A percentile compares a stretch with the other conserved stretches of the same genome.
phyloP scores from a whole-genome alignment of 1,140 invertebrate genomes.

The Rhizoglyphus robini region DNA sequence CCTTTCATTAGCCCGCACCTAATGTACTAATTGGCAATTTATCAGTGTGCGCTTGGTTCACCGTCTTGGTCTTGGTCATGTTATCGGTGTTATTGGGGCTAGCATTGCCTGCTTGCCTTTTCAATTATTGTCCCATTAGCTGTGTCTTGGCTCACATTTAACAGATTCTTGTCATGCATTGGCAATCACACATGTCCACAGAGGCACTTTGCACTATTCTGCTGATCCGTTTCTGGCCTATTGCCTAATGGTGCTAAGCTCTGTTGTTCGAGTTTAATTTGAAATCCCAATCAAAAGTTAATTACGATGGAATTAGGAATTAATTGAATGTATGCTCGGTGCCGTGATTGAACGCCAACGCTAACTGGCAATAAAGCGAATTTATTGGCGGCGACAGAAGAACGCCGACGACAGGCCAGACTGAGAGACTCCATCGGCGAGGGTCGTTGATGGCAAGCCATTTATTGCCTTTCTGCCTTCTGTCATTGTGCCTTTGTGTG shows the following conservation, averaged over 20 bases:
- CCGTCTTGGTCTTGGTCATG: no score
- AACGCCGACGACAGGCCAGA: neutral
- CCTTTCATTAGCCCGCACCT: slow-evolving; percentile 6
- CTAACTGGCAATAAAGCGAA: neutral
- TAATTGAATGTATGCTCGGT: neutral
- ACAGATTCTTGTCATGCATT: no score
- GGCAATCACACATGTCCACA: no score
- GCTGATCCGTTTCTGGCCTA: no score
- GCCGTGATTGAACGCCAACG: neutral
- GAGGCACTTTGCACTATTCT: no score
- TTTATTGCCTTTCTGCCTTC: neutral
- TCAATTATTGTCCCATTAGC: slow-evolving; percentile 2
- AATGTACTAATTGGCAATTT: slow-evolving; percentile 14
- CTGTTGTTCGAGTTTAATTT: neutral
- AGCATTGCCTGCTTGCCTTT: neutral
- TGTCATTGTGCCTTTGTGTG: neutral
- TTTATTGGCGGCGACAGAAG: neutral
- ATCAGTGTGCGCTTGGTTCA: slow-evolving; percentile 1
- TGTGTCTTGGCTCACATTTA: neutral
- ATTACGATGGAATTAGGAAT: slow-evolving; percentile 12
- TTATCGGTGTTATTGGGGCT: neutral
- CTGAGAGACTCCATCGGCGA: neutral
- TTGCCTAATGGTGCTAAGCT: neutral
- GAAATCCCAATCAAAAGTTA: slow-evolving; percentile 9
- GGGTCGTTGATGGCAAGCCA: neutral